Percentiles rank a stretch among this genome's conserved stretches.
phyloP scores from a whole-genome alignment of 2,113 vertebrate species.

The Thomomys bottae region DNA sequence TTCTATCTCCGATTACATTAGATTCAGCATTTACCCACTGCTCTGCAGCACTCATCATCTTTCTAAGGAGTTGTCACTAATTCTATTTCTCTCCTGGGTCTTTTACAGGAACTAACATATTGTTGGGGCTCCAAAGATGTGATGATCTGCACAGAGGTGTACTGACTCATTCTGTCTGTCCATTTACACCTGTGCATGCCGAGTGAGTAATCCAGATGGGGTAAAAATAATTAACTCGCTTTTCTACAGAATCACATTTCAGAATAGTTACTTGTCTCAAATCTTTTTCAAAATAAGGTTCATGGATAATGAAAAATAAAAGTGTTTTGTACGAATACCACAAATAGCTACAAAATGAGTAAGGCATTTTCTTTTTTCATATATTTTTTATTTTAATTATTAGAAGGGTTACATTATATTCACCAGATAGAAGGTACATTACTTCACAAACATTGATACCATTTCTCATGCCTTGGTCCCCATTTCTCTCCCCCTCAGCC shows the following conservation, averaged over 20 bases:
- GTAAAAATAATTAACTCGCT: not conserved
- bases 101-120: not conserved
- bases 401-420: too few relatives aligned
- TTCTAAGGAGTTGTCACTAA: not conserved
- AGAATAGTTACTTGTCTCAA: not conserved
- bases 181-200: not conserved
- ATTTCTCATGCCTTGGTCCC: too few relatives aligned
- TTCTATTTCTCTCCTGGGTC: not conserved
- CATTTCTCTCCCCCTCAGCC: too few relatives aligned
- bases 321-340: not conserved
- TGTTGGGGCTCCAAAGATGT: not conserved
- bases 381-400: too few relatives aligned
- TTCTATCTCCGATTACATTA: not conserved
- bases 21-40: not conserved
- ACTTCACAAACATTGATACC: too few relatives aligned
- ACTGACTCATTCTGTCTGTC: not conserved
- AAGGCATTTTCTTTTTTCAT: not conserved
- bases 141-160: not conserved
- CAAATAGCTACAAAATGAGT: not conserved
- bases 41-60: not conserved
- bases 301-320: constrained; percentile 6
- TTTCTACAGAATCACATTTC: not conserved
- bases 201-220: not conserved
- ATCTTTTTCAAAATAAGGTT: not conserved
- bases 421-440: too few relatives aligned